A percentile compares a stretch with the other conserved stretches of the same genome.
Evolutionary conservation across 2,797 vertebrate genomes (phyloP).

Genomic region (Enteromius viviparus): DNA sequence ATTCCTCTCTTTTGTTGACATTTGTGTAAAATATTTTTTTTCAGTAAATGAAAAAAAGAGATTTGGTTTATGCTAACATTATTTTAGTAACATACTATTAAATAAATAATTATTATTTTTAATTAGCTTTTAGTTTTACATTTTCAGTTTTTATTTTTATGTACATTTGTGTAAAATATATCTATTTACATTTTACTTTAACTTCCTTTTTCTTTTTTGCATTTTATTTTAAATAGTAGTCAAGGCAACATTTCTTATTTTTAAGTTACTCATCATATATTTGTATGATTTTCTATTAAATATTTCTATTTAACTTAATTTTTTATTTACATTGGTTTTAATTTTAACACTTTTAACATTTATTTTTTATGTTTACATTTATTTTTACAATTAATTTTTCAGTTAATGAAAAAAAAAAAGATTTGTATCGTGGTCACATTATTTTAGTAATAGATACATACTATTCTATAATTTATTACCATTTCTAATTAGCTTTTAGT

Average conservation of each 20-base stretch:
- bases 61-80: background rate
- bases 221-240: background rate
- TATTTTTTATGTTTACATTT: too few species aligned
- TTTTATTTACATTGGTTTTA: background rate
- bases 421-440: background rate
- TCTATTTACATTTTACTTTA: background rate
- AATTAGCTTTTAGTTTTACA: background rate
- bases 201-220: background rate
- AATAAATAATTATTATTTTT: background rate
- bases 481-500: background rate
- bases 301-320: background rate
- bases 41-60: too few species aligned
- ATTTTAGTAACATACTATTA: background rate
- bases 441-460: background rate
- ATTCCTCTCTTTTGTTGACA: too few species aligned
- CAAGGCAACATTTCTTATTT: background rate
- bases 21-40: too few species aligned
- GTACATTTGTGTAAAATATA: background rate
- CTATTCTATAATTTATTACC: background rate
- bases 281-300: background rate
- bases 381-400: background rate
- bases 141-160: background rate
- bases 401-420: too few species aligned
- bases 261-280: background rate
- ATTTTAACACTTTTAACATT: background rate